phyloP scores from a whole-genome alignment of 2,888 invertebrate genomes.

The Cerastis leucographa region DNA sequence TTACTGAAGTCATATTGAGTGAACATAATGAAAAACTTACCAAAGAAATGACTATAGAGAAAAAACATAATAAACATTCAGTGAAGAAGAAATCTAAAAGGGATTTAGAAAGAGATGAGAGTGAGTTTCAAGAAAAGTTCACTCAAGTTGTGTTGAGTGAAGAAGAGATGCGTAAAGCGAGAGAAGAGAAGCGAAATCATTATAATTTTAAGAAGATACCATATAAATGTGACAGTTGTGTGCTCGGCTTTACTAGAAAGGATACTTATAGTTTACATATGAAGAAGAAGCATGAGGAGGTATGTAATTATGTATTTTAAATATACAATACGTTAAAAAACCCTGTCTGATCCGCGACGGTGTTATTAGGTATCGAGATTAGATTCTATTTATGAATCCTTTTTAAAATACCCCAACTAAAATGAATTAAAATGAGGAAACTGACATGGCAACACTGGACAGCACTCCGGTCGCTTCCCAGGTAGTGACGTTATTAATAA shows the following conservation, averaged over 20 bases:
- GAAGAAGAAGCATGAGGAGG: conserved; percentile 76
- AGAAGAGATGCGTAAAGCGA: conserved; percentile 75
- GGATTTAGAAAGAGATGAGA: conserved; percentile 9
- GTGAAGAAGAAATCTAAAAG: conserved; percentile 4
- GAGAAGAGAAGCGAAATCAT: conserved; percentile 79
- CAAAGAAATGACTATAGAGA: background rate
- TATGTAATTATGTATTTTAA: conserved; percentile 47
- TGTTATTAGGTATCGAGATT: too few species aligned
- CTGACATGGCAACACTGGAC: too few species aligned
- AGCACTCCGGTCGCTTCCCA: too few species aligned
- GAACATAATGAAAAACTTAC: background rate
- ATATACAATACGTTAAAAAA: too few species aligned
- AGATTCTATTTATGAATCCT: too few species aligned
- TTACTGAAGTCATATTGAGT: background rate
- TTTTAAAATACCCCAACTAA: too few species aligned
- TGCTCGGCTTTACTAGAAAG: conserved; percentile 77
- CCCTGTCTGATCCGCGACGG: too few species aligned
- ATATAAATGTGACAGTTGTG: conserved; percentile 81
- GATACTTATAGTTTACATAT: conserved; percentile 74
- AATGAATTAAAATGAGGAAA: too few species aligned
- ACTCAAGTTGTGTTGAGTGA: conserved; percentile 71
- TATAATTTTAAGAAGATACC: conserved; percentile 82
- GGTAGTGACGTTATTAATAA: too few species aligned
- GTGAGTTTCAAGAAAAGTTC: conserved; percentile 69
- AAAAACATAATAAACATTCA: conserved; percentile 10